These are phyloP conservation scores for Elymnias hypermnestra DNA, from an alignment of 1,140 invertebrate species.

Conservation along the genomic window DNA sequence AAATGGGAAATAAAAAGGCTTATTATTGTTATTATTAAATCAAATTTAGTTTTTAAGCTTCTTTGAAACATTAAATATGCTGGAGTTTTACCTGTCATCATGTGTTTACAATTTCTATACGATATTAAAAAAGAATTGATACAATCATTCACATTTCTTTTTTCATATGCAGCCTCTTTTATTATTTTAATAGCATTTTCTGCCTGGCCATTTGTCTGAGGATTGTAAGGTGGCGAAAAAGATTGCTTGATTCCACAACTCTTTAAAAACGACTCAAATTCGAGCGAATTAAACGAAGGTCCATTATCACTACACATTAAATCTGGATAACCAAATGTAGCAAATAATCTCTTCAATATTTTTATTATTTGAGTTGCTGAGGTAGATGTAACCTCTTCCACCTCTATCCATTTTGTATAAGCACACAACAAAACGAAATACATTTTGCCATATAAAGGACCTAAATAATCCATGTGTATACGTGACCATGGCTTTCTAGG, in stretches of 20 bases:
- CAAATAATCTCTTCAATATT: background rate
- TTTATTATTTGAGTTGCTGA: background rate
- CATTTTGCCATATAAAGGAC: background rate
- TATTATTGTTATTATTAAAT: too few relatives aligned
- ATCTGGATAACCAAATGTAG: background rate
- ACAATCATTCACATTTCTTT: too few relatives aligned
- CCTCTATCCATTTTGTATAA: background rate
- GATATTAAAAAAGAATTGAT: background rate
- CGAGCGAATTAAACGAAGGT: background rate
- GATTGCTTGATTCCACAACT: constrained; percentile 1
- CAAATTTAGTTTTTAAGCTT: constrained; percentile 1
- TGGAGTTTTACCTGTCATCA: background rate
- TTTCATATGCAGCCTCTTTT: too few relatives aligned
- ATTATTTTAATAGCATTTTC: background rate
- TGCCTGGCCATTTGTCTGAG: background rate
- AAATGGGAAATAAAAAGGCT: too few relatives aligned
- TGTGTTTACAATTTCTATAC: constrained; percentile 1
- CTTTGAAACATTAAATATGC: constrained; percentile 1
- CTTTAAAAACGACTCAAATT: background rate
- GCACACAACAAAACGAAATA: background rate
- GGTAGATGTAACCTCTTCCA: background rate
- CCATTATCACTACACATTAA: background rate
- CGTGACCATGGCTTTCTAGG: background rate
- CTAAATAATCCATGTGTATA: background rate
- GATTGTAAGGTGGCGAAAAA: background rate